phyloP scores from a whole-genome alignment of 2,113 vertebrate species.

The Tapirus terrestris region DNA sequence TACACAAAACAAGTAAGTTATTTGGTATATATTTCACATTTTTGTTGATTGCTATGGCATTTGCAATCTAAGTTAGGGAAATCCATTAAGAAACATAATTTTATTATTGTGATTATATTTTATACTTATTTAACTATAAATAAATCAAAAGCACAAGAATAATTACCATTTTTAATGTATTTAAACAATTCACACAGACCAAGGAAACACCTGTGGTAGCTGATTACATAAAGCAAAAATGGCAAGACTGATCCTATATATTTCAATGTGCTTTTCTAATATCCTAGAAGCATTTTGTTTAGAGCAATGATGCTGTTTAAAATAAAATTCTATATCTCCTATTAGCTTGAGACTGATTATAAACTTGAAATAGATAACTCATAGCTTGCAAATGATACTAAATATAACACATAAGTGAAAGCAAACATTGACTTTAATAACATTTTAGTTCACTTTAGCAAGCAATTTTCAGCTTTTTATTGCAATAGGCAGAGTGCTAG shows the following conservation, averaged over 20 bases:
- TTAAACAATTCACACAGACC: background rate
- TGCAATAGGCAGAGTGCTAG: background rate
- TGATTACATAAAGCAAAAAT: background rate
- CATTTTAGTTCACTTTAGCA: background rate
- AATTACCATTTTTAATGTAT: background rate
- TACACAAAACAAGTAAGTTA: background rate
- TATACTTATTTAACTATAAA: background rate
- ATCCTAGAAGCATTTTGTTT: background rate
- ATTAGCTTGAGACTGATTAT: slow-evolving; percentile 8
- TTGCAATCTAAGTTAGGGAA: background rate
- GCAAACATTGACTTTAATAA: background rate
- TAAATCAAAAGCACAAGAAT: background rate
- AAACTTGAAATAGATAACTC: background rate
- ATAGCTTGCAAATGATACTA: background rate
- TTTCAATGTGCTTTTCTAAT: background rate
- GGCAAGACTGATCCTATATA: background rate
- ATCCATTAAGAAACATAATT: background rate
- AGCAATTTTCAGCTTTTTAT: background rate
- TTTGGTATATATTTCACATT: background rate
- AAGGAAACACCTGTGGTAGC: background rate
- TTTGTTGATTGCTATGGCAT: background rate
- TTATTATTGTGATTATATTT: background rate
- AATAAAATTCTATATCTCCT: background rate
- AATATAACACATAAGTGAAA: background rate
- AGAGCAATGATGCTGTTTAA: background rate